Percentiles rank a stretch among this genome's conserved stretches.
Conservation (phyloP, 2,888 invertebrate genomes). For the Lapara coniferarum region DNA sequence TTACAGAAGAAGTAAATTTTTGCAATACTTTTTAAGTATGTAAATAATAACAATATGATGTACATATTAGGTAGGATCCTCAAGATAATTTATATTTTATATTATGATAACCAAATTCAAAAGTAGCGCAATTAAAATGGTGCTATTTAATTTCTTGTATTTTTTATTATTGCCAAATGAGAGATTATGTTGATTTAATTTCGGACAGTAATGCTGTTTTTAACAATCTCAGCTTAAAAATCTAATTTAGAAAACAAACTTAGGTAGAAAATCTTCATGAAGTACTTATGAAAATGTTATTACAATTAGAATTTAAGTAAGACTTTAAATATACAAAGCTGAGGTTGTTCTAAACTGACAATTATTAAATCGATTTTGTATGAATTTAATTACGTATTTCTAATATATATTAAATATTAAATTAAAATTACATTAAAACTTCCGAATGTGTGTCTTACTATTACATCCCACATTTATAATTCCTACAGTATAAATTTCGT, state of each 20-base stretch:
- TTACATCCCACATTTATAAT: not conserved
- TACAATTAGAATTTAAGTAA: not conserved
- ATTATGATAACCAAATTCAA: slow-evolving; percentile 44
- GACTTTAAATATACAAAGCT: not conserved
- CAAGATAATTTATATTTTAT: slow-evolving; percentile 1
- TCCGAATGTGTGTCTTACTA: not conserved
- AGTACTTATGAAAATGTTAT: not conserved
- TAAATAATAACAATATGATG: slow-evolving; percentile 44
- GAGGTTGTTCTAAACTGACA: not conserved
- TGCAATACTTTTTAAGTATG: slow-evolving; percentile 3
- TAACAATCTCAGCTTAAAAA: not conserved
- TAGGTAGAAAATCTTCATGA: too few relatives aligned
- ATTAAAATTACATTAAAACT: not conserved
- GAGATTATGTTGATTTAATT: not conserved
- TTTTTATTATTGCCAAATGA: slow-evolving; percentile 35
- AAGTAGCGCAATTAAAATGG: slow-evolving; percentile 63
- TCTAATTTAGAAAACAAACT: not conserved
- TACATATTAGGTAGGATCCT: slow-evolving; percentile 46
- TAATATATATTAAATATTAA: not conserved
- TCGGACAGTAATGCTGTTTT: not conserved
- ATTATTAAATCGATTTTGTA: not conserved
- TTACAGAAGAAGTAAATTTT: not conserved
- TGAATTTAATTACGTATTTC: not conserved
- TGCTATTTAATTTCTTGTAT: slow-evolving; percentile 51
- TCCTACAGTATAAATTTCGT: not conserved